Conservation (phyloP, 2,888 invertebrate genomes). For the Oeneis ivallda region DNA sequence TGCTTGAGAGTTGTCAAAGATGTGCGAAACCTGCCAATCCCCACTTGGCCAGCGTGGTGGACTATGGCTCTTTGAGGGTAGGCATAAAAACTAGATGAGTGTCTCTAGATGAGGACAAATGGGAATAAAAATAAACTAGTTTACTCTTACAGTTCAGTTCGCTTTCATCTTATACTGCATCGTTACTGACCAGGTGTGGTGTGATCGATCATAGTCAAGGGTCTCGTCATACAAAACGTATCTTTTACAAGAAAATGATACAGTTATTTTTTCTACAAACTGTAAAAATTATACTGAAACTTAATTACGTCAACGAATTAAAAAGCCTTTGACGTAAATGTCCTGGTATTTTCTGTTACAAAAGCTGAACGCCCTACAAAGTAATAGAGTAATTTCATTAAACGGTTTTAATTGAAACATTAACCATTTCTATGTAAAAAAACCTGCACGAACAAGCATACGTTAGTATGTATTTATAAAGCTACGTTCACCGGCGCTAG, state of each 20-base stretch:
- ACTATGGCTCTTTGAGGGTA: no score
- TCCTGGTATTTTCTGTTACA: constrained; percentile 13
- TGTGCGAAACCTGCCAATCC: no score
- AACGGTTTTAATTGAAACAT: constrained; percentile 22
- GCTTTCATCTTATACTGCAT: no score
- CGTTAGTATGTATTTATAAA: constrained; percentile 1
- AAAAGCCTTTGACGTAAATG: constrained; percentile 15
- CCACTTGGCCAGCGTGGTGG: no score
- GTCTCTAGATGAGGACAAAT: no score
- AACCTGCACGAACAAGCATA: constrained; percentile 15
- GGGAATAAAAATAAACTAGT: no score
- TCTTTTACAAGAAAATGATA: neutral
- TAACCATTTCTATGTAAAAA: constrained; percentile 30
- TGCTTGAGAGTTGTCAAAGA: no score
- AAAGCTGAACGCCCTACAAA: neutral
- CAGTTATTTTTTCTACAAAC: neutral
- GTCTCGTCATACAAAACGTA: no score
- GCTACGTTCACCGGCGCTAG: neutral
- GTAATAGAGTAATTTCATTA: constrained; percentile 7
- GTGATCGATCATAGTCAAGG: no score
- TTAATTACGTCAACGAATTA: constrained; percentile 6
- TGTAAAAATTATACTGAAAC: constrained; percentile 9
- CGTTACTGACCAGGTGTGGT: no score
- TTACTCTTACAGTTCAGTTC: no score
- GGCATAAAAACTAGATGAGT: no score